A percentile compares a stretch with the other conserved stretches of the same genome.
Conservation (phyloP, 2,113 vertebrate species). For the Peromyscus leucopus region DNA sequence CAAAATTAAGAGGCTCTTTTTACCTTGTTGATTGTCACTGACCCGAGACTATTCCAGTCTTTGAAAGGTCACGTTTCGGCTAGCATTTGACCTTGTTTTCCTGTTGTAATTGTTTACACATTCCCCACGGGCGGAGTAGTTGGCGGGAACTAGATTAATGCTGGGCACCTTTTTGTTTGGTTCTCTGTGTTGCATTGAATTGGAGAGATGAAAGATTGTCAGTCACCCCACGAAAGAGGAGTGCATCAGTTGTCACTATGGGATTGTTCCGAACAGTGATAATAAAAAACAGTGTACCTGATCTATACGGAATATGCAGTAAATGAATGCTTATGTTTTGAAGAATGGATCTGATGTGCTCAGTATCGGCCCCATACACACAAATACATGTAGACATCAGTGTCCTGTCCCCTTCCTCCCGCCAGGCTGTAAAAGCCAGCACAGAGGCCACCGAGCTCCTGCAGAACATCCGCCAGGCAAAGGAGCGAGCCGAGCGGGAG, state of each 20-base stretch:
- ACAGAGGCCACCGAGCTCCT: constrained; percentile 97
- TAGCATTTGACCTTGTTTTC: constrained; percentile 41
- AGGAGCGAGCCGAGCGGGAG: constrained; percentile 96
- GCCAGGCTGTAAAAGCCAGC: constrained; percentile 95
- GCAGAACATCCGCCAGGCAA: constrained; percentile 94
- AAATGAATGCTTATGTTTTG: not conserved
- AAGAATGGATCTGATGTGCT: not conserved
- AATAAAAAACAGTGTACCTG: not conserved
- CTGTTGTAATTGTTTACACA: not conserved
- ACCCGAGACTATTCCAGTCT: not conserved
- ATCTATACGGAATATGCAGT: not conserved
- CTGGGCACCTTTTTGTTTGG: constrained; percentile 23
- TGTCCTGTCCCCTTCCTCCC: not conserved
- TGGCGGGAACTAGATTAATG: not conserved
- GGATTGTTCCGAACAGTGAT: not conserved
- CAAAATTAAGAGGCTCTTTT: not conserved
- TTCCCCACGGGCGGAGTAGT: not conserved
- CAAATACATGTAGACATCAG: not conserved
- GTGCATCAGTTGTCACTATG: not conserved
- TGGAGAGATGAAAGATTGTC: not conserved
- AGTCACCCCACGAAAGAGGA: not conserved
- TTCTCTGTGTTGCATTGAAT: not conserved
- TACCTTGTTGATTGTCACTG: not conserved
- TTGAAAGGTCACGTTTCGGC: constrained; percentile 2
- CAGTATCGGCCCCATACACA: not conserved